Evolutionary conservation across 2,113 vertebrate species (phyloP).

Genomic region (Cebidichthys violaceus): DNA sequence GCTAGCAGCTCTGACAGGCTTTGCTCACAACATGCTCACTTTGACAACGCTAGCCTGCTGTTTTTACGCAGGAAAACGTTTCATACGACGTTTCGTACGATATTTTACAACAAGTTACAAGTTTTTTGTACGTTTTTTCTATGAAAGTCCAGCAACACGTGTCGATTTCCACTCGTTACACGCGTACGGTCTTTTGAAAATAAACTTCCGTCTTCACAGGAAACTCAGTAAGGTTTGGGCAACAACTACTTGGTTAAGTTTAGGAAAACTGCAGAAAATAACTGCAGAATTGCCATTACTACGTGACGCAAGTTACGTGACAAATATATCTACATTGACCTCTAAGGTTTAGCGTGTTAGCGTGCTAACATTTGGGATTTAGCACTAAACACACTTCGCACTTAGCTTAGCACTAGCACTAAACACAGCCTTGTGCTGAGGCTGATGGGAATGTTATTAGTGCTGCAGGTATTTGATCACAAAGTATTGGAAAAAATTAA

Average conservation of each 20-base stretch:
- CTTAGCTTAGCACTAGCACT: neutral
- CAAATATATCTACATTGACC: too few relatives aligned
- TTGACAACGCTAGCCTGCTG: neutral
- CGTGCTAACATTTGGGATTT: neutral
- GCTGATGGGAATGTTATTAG: neutral
- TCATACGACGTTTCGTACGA: neutral
- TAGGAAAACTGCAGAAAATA: too few relatives aligned
- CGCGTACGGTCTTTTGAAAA: too few relatives aligned
- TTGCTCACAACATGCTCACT: too few relatives aligned
- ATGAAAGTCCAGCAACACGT: too few relatives aligned
- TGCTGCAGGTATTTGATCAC: neutral
- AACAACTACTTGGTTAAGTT: too few relatives aligned
- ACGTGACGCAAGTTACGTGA: too few relatives aligned
- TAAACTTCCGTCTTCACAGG: too few relatives aligned
- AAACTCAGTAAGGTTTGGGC: too few relatives aligned
- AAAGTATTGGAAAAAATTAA: neutral
- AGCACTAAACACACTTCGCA: neutral
- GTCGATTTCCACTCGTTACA: too few relatives aligned
- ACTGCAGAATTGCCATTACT: too few relatives aligned
- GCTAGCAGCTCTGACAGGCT: neutral
- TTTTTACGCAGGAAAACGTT: neutral
- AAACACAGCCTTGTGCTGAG: neutral
- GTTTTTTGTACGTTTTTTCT: neutral
- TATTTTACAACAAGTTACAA: neutral
- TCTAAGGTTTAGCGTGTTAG: neutral